Evolutionary conservation across 1,140 invertebrate species (phyloP).

Genomic region (Microplitis mediator): DNA sequence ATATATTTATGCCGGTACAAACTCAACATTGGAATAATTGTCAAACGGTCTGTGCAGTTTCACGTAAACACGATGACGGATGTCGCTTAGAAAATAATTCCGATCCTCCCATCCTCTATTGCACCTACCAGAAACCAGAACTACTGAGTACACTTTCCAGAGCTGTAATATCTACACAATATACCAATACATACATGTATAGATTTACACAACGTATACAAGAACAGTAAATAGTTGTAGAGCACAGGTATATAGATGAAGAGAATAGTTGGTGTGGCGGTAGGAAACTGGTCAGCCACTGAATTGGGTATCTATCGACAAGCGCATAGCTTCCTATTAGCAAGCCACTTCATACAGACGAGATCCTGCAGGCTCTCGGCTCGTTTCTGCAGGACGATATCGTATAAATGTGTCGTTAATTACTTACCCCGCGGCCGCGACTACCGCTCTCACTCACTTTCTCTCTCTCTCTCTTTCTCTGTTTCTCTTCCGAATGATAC

Average conservation of each 20-base stretch:
- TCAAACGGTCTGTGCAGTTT: neutral
- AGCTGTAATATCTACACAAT: too few relatives aligned
- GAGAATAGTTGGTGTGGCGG: neutral
- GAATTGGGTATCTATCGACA: conserved; percentile 51
- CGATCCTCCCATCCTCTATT: too few relatives aligned
- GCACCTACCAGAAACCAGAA: too few relatives aligned
- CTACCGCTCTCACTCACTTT: conserved; percentile 29
- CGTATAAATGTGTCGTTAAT: conserved; percentile 62
- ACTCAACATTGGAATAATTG: conserved; percentile 1
- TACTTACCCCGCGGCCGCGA: conserved; percentile 54
- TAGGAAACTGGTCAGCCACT: neutral
- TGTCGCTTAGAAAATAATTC: too few relatives aligned
- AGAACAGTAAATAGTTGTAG: neutral
- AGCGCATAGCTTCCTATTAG: conserved; percentile 55
- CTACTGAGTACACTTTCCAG: too few relatives aligned
- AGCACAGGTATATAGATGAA: neutral
- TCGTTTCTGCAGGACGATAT: conserved; percentile 45
- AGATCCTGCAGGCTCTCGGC: conserved; percentile 39
- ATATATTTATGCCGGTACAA: neutral
- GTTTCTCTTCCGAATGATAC: neutral
- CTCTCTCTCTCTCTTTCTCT: too few relatives aligned
- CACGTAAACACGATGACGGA: neutral
- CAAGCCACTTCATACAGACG: conserved; percentile 50
- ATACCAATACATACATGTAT: neutral
- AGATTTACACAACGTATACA: neutral